Percentiles rank a stretch among this genome's conserved stretches.
These are phyloP conservation scores for Aphelinus atriplicis DNA, from an alignment of 1,140 invertebrate species.

Conservation along the genomic window DNA sequence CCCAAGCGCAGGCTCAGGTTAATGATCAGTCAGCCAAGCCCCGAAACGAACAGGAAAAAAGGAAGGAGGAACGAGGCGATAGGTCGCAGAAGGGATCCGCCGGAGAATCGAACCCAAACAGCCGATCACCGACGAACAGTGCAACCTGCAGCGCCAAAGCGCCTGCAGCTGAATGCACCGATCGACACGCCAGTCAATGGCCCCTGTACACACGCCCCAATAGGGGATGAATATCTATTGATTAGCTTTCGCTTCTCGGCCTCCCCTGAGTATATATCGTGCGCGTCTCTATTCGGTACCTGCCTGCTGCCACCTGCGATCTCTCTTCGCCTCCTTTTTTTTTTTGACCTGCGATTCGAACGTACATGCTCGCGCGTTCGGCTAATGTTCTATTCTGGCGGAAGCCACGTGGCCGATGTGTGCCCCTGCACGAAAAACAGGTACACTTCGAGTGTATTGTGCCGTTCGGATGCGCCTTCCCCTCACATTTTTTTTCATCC, in stretches of 20 bases:
- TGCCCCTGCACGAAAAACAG: conserved; percentile 43
- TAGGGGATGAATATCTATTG: conserved; percentile 64
- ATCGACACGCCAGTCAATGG: conserved; percentile 44
- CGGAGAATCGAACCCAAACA: background rate
- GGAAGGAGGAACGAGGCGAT: too few species aligned
- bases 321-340: background rate
- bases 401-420: conserved; percentile 53
- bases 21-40: background rate
- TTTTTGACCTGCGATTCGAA: conserved; percentile 52
- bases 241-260: conserved; percentile 56
- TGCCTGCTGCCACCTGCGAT: conserved; percentile 53
- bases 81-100: too few species aligned
- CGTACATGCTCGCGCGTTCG: conserved; percentile 34
- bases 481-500: conserved; percentile 11
- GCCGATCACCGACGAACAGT: conserved; percentile 41
- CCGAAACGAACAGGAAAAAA: conserved; percentile 1
- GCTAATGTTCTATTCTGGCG: conserved; percentile 54
- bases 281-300: background rate
- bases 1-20: background rate
- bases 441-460: conserved; percentile 45
- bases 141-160: conserved; percentile 52
- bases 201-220: background rate
- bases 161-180: conserved; percentile 59
- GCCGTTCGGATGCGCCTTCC: conserved; percentile 1
- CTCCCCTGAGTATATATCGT: conserved; percentile 44